Conservation (phyloP, 2,797 vertebrate species). For the Nasua narica region DNA sequence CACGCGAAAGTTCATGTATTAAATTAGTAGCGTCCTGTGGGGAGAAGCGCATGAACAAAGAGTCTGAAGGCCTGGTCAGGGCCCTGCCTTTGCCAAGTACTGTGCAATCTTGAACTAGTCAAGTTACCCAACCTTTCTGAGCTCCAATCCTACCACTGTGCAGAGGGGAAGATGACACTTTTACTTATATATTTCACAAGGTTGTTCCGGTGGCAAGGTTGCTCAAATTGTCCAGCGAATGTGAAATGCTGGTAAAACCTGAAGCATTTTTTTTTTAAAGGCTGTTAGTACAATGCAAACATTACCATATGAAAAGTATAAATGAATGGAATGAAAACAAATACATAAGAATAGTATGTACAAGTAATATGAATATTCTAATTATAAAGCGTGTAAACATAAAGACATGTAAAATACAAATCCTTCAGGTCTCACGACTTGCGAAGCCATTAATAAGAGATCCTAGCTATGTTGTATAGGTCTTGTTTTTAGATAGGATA, state of each 20-base stretch:
- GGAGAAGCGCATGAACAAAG: background rate
- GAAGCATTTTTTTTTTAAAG: background rate
- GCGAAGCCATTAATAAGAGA: background rate
- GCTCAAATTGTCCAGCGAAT: background rate
- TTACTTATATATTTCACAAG: background rate
- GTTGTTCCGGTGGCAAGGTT: background rate
- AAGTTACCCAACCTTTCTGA: conserved; percentile 5
- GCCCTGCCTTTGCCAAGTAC: background rate
- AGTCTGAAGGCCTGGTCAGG: background rate
- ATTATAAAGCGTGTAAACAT: background rate
- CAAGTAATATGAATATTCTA: background rate
- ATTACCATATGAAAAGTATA: background rate
- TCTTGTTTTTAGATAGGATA: conserved; percentile 23
- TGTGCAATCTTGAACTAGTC: background rate
- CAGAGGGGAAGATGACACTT: background rate
- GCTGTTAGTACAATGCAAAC: background rate
- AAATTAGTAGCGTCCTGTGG: background rate
- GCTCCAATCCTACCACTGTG: background rate
- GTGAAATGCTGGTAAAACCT: background rate
- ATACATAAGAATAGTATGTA: background rate
- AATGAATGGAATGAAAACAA: background rate
- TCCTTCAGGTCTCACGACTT: background rate
- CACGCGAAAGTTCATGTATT: background rate
- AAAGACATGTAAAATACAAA: background rate
- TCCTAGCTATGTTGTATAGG: background rate